Percentiles rank a stretch among this genome's conserved stretches.
phyloP scores from a whole-genome alignment of 2,797 vertebrate species.

The Discoglossus pictus region DNA sequence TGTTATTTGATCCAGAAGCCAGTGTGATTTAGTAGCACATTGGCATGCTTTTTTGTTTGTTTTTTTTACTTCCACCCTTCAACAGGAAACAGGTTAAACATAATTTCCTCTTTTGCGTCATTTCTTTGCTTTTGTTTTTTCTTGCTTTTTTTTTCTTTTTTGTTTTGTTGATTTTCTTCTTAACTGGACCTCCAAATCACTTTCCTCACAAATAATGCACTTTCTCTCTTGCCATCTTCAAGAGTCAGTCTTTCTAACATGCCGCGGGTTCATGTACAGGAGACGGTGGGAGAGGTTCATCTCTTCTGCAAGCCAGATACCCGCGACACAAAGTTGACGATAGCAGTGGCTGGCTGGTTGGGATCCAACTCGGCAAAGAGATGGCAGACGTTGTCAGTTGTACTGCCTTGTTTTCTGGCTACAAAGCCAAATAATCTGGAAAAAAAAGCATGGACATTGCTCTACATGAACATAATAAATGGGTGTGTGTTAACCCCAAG shows the following conservation, averaged over 20 bases:
- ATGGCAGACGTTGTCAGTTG: slow-evolving; percentile 96
- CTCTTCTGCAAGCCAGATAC: slow-evolving; percentile 89
- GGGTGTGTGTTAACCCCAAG: too few relatives aligned
- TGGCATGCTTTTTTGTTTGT: slow-evolving; percentile 66
- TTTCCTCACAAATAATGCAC: slow-evolving; percentile 80
- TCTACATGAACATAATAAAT: too few relatives aligned
- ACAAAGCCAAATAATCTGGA: slow-evolving; percentile 94
- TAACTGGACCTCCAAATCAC: slow-evolving; percentile 64
- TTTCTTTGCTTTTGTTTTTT: slow-evolving; percentile 54
- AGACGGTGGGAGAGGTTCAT: slow-evolving; percentile 72
- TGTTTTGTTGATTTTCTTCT: slow-evolving; percentile 51
- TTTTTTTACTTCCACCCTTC: slow-evolving; percentile 64
- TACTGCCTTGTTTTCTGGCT: slow-evolving; percentile 96
- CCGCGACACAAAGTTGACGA: slow-evolving; percentile 95
- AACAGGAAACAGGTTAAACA: slow-evolving; percentile 57
- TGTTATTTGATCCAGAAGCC: slow-evolving; percentile 65
- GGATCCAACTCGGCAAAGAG: slow-evolving; percentile 95
- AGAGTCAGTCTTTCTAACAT: slow-evolving; percentile 74
- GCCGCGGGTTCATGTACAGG: slow-evolving; percentile 67
- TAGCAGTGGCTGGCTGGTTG: slow-evolving; percentile 90
- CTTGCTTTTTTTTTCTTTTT: slow-evolving; percentile 53
- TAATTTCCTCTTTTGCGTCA: slow-evolving; percentile 62
- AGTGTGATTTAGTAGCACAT: slow-evolving; percentile 67
- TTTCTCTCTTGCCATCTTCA: slow-evolving; percentile 78
- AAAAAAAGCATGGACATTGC: background rate